Base-by-base conservation (phyloP, 2,797 vertebrate species). In the Thalassophryne amazonica region DNA sequence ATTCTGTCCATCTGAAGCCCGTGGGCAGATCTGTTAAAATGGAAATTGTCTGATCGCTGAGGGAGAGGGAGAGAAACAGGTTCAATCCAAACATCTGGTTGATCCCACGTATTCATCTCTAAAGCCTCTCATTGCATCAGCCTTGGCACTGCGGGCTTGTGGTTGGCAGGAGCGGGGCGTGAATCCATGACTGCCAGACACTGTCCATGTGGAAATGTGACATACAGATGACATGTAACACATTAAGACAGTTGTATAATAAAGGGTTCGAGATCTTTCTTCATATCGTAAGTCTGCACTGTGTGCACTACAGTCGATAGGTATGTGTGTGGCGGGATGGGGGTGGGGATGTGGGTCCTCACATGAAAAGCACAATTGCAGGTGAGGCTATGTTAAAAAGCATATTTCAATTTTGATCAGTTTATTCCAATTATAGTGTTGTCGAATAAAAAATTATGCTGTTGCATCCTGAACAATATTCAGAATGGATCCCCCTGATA, bases 41-140 rank as follows among this genome's bases (percentile, higher is more conserved):
- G 76, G 66, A 88, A 85, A 86, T 84, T 57, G 48, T 64, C 61
- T 66, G 73, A 68, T 71, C 30, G 14, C 69, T 74, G 51, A 63
- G 45, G 43, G 69, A 56, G 48, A 47, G 22, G 29, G 43, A 56
- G 51, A 63, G 60, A 69, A 41, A 55, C 73, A 82, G 78, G 72
- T 85, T 75, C 60, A 76, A 76, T 59, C 52, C 54, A 64, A 85
- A 86, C 83, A 89, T 87, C 81, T 89, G 84, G 57, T 78, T 52
- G 56, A 73, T 72, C 64, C 57, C 60, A 54, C 68, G 75, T 60
- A 47, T 73, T 62, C 57, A 74, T 51, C 39, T 28, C 49, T 39
- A 53, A 80, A 82, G 60, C 72, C 65, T 75, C 57, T 65, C 22
- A 24, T 56, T 63, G 60, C 60, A 54, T 58, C 71, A 80, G 53